A percentile compares a stretch with the other conserved stretches of the same genome.
Evolutionary conservation across 2,113 vertebrate genomes (phyloP).

Genomic region (Orientallactaga bullata): DNA sequence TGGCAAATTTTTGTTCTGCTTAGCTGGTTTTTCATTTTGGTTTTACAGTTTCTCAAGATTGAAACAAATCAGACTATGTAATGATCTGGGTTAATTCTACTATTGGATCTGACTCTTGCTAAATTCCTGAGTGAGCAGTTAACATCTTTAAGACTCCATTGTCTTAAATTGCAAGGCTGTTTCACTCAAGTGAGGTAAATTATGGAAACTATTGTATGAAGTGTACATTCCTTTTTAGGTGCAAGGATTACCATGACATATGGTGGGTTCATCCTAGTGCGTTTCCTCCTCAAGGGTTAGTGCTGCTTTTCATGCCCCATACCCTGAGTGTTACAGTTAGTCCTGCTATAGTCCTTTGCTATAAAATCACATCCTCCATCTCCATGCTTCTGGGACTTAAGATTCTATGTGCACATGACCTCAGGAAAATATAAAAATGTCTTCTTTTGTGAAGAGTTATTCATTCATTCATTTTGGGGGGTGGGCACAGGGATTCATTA

Average conservation of each 20-base stretch:
- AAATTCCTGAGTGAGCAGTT: background rate
- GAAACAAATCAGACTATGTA: background rate
- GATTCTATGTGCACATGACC: background rate
- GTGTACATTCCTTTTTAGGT: background rate
- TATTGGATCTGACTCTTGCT: background rate
- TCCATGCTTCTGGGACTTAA: rapidly evolving
- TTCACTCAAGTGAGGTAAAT: background rate
- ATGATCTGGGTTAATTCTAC: background rate
- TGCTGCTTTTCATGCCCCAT: background rate
- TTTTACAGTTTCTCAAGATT: background rate
- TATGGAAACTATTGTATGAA: background rate
- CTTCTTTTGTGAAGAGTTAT: background rate
- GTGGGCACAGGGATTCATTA: background rate
- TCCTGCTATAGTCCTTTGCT: background rate
- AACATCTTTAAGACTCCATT: background rate
- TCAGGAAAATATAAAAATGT: background rate
- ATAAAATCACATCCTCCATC: background rate
- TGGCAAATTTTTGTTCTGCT: background rate
- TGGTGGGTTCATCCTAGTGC: background rate
- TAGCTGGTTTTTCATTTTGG: background rate
- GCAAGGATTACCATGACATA: no score
- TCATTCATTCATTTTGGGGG: no score
- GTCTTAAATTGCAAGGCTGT: background rate
- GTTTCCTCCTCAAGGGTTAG: background rate
- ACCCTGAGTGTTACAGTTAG: background rate